Evolutionary conservation across 2,113 vertebrate species (phyloP).

Genomic region (Microcebus griseorufus): DNA sequence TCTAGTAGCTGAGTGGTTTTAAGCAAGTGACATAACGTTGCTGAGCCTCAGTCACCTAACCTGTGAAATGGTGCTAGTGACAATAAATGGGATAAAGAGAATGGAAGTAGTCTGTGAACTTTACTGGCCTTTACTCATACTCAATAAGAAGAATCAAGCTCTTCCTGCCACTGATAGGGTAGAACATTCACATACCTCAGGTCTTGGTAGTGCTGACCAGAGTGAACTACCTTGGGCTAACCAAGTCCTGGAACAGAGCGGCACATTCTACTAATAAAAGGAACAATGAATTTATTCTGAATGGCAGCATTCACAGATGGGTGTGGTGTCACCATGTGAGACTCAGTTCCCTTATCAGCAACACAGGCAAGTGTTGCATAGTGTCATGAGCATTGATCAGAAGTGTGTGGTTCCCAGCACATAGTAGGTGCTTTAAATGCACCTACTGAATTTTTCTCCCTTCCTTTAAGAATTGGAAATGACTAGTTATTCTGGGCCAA

Average conservation of each 20-base stretch:
- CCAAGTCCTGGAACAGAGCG: not conserved
- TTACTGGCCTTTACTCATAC: not conserved
- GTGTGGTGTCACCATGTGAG: not conserved
- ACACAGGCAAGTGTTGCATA: not conserved
- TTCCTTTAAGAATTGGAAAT: not conserved
- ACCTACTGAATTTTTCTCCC: not conserved
- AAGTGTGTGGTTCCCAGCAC: not conserved
- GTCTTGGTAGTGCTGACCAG: not conserved
- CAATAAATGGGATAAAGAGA: not conserved
- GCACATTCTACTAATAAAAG: not conserved
- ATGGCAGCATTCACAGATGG: not conserved
- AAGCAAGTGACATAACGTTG: not conserved
- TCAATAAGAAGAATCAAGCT: not conserved
- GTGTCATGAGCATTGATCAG: not conserved
- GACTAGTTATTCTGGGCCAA: not conserved
- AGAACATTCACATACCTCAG: not conserved
- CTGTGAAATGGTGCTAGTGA: not conserved
- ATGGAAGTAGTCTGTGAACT: not conserved
- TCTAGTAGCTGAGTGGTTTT: not conserved
- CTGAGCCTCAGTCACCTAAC: not conserved
- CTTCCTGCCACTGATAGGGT: not conserved
- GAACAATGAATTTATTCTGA: not conserved
- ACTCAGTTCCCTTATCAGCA: not conserved
- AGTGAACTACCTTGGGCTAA: not conserved
- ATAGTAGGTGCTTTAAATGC: not conserved